phyloP scores from a whole-genome alignment of 2,113 vertebrate species.

The Ailurus styani region DNA sequence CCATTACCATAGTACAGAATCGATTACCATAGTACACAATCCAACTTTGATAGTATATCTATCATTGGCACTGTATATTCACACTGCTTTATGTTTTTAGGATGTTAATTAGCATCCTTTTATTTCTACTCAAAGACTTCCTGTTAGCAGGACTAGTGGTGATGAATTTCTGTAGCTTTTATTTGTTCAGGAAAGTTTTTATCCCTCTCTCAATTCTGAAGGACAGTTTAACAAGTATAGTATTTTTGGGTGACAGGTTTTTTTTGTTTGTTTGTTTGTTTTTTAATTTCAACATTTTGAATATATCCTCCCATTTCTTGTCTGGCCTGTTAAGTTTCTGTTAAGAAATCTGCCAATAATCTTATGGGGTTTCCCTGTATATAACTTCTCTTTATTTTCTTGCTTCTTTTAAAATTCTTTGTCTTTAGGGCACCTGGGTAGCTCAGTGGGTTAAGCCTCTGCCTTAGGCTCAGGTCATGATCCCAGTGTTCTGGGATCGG shows the following conservation, averaged over 20 bases:
- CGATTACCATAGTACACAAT: background rate
- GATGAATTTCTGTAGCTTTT: background rate
- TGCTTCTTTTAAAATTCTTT: background rate
- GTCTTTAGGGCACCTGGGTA: too few species aligned
- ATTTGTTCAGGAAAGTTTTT: background rate
- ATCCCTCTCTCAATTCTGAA: background rate
- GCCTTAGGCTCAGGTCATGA: too few species aligned
- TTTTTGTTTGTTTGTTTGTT: background rate
- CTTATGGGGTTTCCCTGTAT: background rate
- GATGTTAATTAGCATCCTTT: background rate
- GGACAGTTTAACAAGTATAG: background rate
- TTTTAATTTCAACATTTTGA: background rate
- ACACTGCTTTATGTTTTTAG: background rate
- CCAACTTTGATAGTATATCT: background rate
- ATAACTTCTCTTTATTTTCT: background rate
- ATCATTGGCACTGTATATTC: background rate
- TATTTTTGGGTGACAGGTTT: background rate
- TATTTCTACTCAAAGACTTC: background rate
- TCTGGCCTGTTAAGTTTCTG: background rate
- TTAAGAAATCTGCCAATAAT: background rate
- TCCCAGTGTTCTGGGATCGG: too few species aligned
- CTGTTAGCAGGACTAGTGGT: background rate
- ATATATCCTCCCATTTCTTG: background rate
- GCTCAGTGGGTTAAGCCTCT: too few species aligned
- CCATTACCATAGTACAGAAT: background rate